A percentile compares a stretch with the other conserved stretches of the same genome.
These are phyloP conservation scores for Chalcosyrphus nemorum DNA, from an alignment of 2,888 invertebrate genomes.

Conservation along the genomic window DNA sequence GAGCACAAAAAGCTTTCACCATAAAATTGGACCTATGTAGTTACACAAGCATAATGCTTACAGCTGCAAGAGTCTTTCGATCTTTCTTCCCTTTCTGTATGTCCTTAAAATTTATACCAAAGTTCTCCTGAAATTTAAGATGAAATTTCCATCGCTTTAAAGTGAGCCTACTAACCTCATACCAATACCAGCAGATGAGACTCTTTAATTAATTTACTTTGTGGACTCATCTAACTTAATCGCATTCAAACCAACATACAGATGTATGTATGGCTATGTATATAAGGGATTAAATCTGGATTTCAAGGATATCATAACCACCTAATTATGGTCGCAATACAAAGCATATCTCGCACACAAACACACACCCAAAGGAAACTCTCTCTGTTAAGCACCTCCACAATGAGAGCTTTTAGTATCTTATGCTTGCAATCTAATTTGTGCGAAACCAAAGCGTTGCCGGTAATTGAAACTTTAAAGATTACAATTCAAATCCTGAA, in stretches of 20 bases:
- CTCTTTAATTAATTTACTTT: neutral
- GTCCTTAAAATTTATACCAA: too few species aligned
- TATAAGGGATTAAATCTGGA: neutral
- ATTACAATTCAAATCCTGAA: constrained; percentile 35
- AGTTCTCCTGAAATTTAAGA: too few species aligned
- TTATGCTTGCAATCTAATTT: constrained; percentile 2
- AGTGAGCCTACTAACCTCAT: too few species aligned
- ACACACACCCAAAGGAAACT: neutral
- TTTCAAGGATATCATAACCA: constrained; percentile 22
- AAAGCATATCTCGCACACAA: neutral
- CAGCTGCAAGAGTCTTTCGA: too few species aligned
- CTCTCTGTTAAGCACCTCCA: neutral
- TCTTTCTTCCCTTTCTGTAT: too few species aligned
- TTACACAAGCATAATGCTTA: too few species aligned
- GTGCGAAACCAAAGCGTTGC: neutral
- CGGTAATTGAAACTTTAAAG: constrained; percentile 60
- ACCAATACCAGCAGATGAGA: neutral
- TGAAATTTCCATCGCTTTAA: too few species aligned
- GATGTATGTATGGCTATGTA: too few species aligned
- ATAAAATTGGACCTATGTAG: too few species aligned
- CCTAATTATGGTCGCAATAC: constrained; percentile 38
- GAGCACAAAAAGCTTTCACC: too few species aligned
- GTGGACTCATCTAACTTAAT: neutral
- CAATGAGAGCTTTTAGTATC: neutral
- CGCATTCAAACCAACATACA: neutral